These are phyloP conservation scores for Loris lydekkerianus DNA, from an alignment of 2,797 vertebrate genomes.

Conservation along the genomic window DNA sequence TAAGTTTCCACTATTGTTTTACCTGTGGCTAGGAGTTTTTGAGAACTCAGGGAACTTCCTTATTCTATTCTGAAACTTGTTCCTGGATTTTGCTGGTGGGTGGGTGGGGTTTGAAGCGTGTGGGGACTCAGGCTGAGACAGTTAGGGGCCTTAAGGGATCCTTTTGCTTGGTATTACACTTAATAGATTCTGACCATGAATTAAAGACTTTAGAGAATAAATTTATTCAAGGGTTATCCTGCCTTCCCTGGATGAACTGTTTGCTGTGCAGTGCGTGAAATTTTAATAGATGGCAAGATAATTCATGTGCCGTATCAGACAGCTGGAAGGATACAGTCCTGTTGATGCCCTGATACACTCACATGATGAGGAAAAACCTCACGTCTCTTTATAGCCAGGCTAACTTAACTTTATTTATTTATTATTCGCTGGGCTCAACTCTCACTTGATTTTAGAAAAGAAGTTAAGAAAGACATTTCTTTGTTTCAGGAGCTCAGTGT, in stretches of 20 bases:
- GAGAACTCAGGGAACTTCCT: too few species aligned
- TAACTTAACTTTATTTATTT: constrained; percentile 44
- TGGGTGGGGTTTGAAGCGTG: too few species aligned
- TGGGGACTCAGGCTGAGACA: too few species aligned
- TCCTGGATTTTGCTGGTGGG: too few species aligned
- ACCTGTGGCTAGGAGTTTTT: too few species aligned
- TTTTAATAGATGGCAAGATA: constrained; percentile 42
- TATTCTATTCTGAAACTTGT: too few species aligned
- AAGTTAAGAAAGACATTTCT: not conserved
- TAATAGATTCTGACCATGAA: not conserved
- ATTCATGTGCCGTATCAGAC: not conserved
- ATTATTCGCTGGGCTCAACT: not conserved
- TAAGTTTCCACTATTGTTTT: too few species aligned
- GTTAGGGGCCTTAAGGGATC: too few species aligned
- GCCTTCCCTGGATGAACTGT: constrained; percentile 28
- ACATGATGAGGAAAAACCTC: not conserved
- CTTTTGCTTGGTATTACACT: too few species aligned
- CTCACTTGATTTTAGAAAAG: constrained; percentile 5
- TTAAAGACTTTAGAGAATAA: constrained; percentile 36
- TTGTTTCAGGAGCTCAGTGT: constrained; percentile 19
- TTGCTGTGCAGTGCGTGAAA: not conserved
- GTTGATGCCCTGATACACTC: not conserved
- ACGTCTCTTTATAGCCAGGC: not conserved
- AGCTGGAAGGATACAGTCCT: not conserved
- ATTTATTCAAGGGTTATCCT: constrained; percentile 31